A percentile compares a stretch with the other conserved stretches of the same genome.
Evolutionary conservation across 2,888 invertebrate genomes (phyloP).

Genomic region (Orchesella flavescens): DNA sequence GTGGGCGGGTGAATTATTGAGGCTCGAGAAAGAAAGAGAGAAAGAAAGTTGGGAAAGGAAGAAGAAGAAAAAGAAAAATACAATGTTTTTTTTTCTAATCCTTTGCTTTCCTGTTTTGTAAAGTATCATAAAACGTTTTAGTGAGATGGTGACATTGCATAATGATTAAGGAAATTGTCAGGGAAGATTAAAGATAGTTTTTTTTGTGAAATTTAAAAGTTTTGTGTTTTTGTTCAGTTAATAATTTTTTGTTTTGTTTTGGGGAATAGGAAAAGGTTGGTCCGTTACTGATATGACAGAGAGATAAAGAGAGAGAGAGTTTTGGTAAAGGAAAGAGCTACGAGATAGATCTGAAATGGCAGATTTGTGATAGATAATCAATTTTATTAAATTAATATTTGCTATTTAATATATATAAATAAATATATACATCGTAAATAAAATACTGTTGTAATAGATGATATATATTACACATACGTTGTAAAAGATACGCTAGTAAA

Average conservation of each 20-base stretch:
- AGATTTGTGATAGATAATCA: conserved; percentile 67
- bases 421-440: conserved; percentile 21
- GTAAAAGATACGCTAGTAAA: neutral
- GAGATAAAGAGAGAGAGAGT: conserved; percentile 1
- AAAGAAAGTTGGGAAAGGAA: neutral
- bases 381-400: conserved; percentile 50
- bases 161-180: neutral
- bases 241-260: neutral
- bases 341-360: conserved; percentile 67
- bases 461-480: neutral
- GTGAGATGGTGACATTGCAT: conserved; percentile 28
- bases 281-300: conserved; percentile 2
- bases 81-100: too few relatives aligned
- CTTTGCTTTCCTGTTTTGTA: neutral
- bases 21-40: neutral
- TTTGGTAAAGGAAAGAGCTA: conserved; percentile 59
- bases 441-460: neutral
- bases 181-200: conserved; percentile 2
- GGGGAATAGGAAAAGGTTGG: neutral
- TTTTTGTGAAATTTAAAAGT: conserved; percentile 1
- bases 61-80: conserved; percentile 3
- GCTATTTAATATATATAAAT: conserved; percentile 47
- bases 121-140: conserved; percentile 37
- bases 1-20: too few relatives aligned
- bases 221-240: too few relatives aligned